Evolutionary conservation across 2,888 invertebrate species (phyloP).

Genomic region (Melipona beecheii): DNA sequence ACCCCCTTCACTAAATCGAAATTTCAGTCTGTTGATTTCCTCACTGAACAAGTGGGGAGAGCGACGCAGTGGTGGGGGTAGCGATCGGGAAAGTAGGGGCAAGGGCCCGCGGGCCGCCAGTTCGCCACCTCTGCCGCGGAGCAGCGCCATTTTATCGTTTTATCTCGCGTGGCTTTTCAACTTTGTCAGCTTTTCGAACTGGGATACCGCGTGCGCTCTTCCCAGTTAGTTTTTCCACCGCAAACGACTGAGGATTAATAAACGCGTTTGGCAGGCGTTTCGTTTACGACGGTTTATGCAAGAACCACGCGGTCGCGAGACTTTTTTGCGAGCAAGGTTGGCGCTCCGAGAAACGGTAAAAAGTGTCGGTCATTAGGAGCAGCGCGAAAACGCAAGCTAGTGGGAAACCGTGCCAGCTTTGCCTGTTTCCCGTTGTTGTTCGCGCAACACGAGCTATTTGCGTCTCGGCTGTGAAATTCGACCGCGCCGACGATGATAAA

Average conservation of each 20-base stretch:
- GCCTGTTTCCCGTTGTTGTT: background rate
- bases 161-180: too few relatives aligned
- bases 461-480: background rate
- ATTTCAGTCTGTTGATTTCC: too few relatives aligned
- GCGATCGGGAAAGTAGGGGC: too few relatives aligned
- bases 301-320: constrained; percentile 23
- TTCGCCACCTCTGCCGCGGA: too few relatives aligned
- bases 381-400: constrained; percentile 18
- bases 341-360: constrained; percentile 20
- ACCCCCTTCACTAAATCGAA: too few relatives aligned
- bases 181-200: constrained; percentile 21
- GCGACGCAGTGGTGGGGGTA: too few relatives aligned
- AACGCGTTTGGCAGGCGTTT: constrained; percentile 34
- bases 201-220: background rate
- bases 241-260: constrained; percentile 40
- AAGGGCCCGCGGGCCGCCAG: too few relatives aligned
- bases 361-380: constrained; percentile 45
- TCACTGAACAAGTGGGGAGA: too few relatives aligned
- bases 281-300: constrained; percentile 34
- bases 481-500: background rate
- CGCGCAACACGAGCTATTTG: background rate
- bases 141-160: too few relatives aligned
- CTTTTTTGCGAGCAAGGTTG: constrained; percentile 16
- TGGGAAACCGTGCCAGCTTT: constrained; percentile 22
- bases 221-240: background rate